Evolutionary conservation across 2,888 invertebrate genomes (phyloP), one percentile per base, ranked within the genome.

Genomic region (Cantharis rufa): DNA sequence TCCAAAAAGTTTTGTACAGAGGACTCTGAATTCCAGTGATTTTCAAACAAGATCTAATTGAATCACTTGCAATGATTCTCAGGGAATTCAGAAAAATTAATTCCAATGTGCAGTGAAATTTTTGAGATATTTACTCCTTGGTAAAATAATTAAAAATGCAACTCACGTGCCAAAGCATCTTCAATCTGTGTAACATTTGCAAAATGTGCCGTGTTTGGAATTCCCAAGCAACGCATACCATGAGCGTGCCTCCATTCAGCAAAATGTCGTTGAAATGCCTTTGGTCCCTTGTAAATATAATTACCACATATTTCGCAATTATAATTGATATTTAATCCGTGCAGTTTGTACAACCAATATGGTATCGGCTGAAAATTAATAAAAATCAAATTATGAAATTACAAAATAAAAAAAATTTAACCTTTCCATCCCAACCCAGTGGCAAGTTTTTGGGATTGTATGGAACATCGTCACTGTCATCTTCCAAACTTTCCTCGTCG

Each of bases 391-490:
- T 64, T 21, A 28, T 62, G 24, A n/a, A 18, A 13, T 24, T 16
- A n/a, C 13, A 48, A 48, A 1, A 7, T n/a, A 2, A n/a, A 48
- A 48, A 1, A n/a, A n/a, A 16, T 70, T 69, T 81, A 85, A 94
- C 94, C 90, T 98, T 99, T 74, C 98, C 98, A 89, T 99, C 99
- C 98, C 98, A 99, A 0, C 99, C 99, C 0, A 99, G 92, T 0
- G 99, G 99, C 74, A 99, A 89, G 89, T 99, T 99, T 89, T 99
- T 99, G 0, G 99, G 99, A 90, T 99, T 99, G 88, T 99, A 99
- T 0, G 99, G 99, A 32, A 99, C 96, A 85, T 98, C 98, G 80
- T 98, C 96, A 82, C 97, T 96, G 78, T 93, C 93, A 83, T 96
- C 96, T 78, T 97, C 95, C 68, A 95, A 95, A 69, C 94, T 94